Base-by-base conservation (phyloP, 2,797 vertebrate species). In the Pogoniulus pusillus region DNA sequence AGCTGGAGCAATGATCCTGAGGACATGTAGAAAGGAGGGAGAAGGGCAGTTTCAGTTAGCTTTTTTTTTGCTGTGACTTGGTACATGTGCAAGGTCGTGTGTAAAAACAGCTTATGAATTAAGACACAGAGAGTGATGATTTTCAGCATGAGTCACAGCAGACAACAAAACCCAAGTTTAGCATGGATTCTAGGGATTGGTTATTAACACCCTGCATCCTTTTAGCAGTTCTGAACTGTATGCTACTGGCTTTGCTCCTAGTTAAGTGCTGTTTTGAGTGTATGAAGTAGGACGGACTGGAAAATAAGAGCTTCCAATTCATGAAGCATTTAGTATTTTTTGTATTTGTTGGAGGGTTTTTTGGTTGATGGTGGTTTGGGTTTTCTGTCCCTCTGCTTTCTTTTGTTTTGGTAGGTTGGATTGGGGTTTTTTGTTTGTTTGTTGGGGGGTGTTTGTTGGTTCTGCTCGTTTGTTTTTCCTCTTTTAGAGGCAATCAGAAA, bases 241-340 rank as follows among this genome's bases (percentile, higher is more conserved):
- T 19, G 29, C 43, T 70, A 20, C 57, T 70, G 39, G 37, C 53
- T 91, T 83, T 85, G 59, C 34, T 93, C 82, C 71, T 49, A 78
- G 47, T 9, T 58, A 75, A 66, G 49, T 57, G 47, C 32, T 82
- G 20, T 30, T 85, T 76, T 85, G 7, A 29, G 27, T n/a, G 23
- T 60, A 23, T 41, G 51, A 72, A 83, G 9, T 63, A 75, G 11
- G 43, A 29, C 27, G 78, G 37, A 78, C 90, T 82, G 35, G 37
- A 89, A 95, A 92, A 79, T 15, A 69, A 70, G 66, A 89, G 55
- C 57, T 94, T 76, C 39, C 9, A 32, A 86, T 84, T 88, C 16
- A 90, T 73, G 17, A 93, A 95, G 81, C 3, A 57, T 84, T 79
- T 66, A 91, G 27, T 24, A 39, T 75, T 92, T 78, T 32, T 74